These are phyloP conservation scores for Acrossocheilus wenchowensis DNA, from an alignment of 2,797 vertebrate species.

Conservation along the genomic window DNA sequence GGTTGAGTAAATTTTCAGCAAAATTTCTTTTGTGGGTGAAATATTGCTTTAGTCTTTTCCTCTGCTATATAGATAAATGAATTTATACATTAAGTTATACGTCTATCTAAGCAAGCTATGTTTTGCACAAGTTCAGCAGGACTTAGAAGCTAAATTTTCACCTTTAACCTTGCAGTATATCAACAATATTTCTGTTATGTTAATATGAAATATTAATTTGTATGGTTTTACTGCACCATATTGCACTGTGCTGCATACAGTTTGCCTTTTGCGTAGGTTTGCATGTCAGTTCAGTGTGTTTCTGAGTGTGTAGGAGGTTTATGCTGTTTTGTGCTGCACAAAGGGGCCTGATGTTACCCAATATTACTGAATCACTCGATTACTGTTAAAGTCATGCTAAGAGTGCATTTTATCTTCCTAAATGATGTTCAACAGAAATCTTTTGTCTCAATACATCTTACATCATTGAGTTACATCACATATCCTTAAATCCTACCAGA, in stretches of 20 bases:
- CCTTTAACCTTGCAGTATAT: background rate
- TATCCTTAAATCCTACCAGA: background rate
- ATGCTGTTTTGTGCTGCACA: background rate
- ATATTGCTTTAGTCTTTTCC: no score
- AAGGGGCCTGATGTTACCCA: slow-evolving; percentile 9
- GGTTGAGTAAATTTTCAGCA: no score
- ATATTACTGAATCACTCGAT: slow-evolving; percentile 3
- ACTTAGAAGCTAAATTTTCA: background rate
- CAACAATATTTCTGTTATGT: background rate
- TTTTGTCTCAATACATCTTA: background rate
- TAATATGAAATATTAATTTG: background rate
- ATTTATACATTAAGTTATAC: no score
- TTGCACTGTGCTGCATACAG: background rate
- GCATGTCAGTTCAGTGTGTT: background rate
- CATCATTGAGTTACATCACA: background rate
- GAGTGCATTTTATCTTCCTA: background rate
- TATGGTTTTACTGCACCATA: background rate
- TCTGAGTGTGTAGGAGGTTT: slow-evolving; percentile 19
- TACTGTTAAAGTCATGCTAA: background rate
- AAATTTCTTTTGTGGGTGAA: no score
- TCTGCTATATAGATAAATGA: no score
- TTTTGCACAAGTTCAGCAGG: background rate
- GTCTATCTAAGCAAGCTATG: no score
- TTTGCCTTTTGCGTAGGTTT: slow-evolving; percentile 4
- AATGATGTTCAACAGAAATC: background rate